Base-by-base conservation (phyloP, 1,140 invertebrate genomes). In the Temnothorax curvispinosus region DNA sequence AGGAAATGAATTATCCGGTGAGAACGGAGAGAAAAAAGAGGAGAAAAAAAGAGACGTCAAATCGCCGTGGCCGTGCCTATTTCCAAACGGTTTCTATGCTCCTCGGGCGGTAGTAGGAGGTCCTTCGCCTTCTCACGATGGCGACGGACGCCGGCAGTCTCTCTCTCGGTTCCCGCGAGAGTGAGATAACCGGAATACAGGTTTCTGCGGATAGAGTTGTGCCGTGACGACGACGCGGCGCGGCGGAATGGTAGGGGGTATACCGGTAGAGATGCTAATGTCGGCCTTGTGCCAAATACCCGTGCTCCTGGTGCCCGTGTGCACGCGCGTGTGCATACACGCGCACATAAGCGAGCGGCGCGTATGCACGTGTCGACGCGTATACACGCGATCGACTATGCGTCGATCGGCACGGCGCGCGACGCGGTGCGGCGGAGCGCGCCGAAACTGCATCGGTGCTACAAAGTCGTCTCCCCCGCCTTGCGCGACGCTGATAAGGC, bases 231-330 rank as follows among this genome's bases (percentile, higher is more conserved):
- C 89, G 86, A 88, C 88, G 77, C 88, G 80, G 67, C 60, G 62
- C 88, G 80, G 67, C 60, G 62, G 86, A 91, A 89, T 93, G 92
- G 94, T 92, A 92, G 93, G 94, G 92, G 93, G 89, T 94, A 93
- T 95, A 95, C 95, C 95, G 95, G 94, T 95, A 95, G 94, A 95
- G 95, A 95, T 95, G 95, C 94, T 95, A 95, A 95, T 95, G 91
- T 90, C 94, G 95, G 94, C 94, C 94, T 95, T 95, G 94, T 95
- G 94, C 95, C 93, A 95, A 93, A 95, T 95, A 94, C 91, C 91
- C 87, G 89, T 91, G 85, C 92, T 92, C 92, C 91, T 92, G 91
- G 87, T 92, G 92, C 89, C 88, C 89, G 89, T 85, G 88, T 91
- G 86, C 87, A 82, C 88, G 76, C 80, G 86, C 87, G 56, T 58